Evolutionary conservation across 2,888 invertebrate species (phyloP).

Genomic region (Buathra laborator): DNA sequence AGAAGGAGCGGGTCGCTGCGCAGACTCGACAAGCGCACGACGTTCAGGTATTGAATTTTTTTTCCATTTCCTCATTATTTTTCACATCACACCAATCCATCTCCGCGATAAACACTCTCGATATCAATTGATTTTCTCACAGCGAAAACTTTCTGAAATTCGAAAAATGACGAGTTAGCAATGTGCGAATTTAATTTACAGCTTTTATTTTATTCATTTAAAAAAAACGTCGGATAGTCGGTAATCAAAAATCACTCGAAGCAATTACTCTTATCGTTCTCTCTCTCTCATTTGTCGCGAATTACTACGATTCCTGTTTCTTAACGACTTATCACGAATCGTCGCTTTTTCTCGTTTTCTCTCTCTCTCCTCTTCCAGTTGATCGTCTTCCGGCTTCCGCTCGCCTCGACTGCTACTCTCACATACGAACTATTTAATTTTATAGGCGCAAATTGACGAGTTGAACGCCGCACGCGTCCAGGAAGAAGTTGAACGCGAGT

Average conservation of each 20-base stretch:
- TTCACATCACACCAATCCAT: not conserved
- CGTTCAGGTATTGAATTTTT: slow-evolving; percentile 74
- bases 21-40: slow-evolving; percentile 75
- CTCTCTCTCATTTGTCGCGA: too few species aligned
- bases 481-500: slow-evolving; percentile 90
- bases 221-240: too few species aligned
- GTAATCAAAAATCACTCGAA: too few species aligned
- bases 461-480: slow-evolving; percentile 86
- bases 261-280: too few species aligned
- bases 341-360: too few species aligned
- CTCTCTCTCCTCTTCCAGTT: too few species aligned
- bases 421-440: not conserved
- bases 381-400: too few species aligned
- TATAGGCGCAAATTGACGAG: slow-evolving; percentile 86
- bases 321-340: too few species aligned
- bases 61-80: not conserved
- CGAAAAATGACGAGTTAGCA: not conserved
- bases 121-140: not conserved
- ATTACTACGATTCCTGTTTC: too few species aligned
- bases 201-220: too few species aligned
- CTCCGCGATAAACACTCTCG: not conserved
- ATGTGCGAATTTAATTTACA: too few species aligned
- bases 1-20: slow-evolving; percentile 80
- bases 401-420: too few species aligned
- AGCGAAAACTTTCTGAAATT: not conserved